phyloP scores from a whole-genome alignment of 2,888 invertebrate species.

The Azorinus chamasolen region DNA sequence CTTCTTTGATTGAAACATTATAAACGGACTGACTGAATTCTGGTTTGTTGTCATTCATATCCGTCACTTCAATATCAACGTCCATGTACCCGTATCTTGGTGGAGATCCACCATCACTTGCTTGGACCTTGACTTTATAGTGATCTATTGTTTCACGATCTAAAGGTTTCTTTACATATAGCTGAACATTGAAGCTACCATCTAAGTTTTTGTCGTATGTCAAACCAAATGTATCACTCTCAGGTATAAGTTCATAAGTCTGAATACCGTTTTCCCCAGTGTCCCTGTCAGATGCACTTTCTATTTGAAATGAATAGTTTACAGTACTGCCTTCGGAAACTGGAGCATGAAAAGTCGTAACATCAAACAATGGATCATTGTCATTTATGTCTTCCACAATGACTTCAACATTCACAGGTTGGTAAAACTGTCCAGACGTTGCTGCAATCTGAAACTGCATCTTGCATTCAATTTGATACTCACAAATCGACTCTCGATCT shows the following conservation, averaged over 20 bases:
- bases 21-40: conserved; percentile 40
- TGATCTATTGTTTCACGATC: conserved; percentile 59
- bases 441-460: conserved; percentile 43
- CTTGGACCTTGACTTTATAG: conserved; percentile 54
- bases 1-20: conserved; percentile 56
- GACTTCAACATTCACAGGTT: conserved; percentile 65
- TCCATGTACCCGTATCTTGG: conserved; percentile 36
- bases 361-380: conserved; percentile 68
- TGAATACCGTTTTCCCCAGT: conserved; percentile 54
- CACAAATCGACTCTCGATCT: conserved; percentile 57
- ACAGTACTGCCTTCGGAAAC: conserved; percentile 51
- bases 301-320: conserved; percentile 30
- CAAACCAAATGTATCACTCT: conserved; percentile 49
- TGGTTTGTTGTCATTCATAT: conserved; percentile 64
- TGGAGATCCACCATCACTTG: conserved; percentile 63
- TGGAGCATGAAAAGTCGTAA: conserved; percentile 20
- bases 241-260: conserved; percentile 48
- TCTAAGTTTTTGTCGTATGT: conserved; percentile 22
- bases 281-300: conserved; percentile 55
- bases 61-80: conserved; percentile 54
- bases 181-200: conserved; percentile 46
- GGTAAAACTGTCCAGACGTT: conserved; percentile 33
- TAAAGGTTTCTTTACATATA: conserved; percentile 50
- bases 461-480: conserved; percentile 36
- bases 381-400: conserved; percentile 72